These are phyloP conservation scores for Clunio marinus DNA, from an alignment of 2,888 invertebrate species.

Conservation along the genomic window DNA sequence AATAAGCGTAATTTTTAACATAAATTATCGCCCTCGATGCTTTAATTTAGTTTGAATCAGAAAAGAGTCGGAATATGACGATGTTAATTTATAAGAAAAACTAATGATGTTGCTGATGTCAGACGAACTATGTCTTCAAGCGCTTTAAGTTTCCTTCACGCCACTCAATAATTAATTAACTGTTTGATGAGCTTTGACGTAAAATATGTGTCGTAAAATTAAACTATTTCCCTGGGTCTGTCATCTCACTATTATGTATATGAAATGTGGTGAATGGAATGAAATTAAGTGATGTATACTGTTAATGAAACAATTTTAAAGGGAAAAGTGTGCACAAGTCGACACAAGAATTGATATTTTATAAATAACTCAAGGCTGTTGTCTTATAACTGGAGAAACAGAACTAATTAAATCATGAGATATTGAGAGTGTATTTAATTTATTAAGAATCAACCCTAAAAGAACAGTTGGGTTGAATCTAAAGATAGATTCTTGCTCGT, in stretches of 20 bases:
- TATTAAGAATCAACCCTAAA: neutral
- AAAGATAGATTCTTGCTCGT: neutral
- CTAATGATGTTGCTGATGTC: constrained; percentile 23
- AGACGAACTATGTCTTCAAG: neutral
- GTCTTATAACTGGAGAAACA: neutral
- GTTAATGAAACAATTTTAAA: constrained; percentile 4
- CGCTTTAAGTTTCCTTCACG: neutral
- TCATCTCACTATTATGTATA: neutral
- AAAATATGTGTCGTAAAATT: constrained; percentile 17
- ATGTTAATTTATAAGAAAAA: constrained; percentile 18
- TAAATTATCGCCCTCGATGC: neutral
- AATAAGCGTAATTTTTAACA: neutral
- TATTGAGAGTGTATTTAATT: neutral
- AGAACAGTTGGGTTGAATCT: too few species aligned
- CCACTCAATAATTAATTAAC: constrained; percentile 26
- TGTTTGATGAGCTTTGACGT: constrained; percentile 21
- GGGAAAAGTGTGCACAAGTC: constrained; percentile 4
- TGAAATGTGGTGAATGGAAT: constrained; percentile 4
- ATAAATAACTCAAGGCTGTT: constrained; percentile 3
- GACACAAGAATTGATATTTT: neutral
- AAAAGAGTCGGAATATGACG: neutral
- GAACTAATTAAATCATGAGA: constrained; percentile 14
- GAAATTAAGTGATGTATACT: neutral
- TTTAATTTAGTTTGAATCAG: neutral
- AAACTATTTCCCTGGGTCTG: neutral